Conservation (phyloP, 1,140 invertebrate species). For the Spodoptera frugiperda region DNA sequence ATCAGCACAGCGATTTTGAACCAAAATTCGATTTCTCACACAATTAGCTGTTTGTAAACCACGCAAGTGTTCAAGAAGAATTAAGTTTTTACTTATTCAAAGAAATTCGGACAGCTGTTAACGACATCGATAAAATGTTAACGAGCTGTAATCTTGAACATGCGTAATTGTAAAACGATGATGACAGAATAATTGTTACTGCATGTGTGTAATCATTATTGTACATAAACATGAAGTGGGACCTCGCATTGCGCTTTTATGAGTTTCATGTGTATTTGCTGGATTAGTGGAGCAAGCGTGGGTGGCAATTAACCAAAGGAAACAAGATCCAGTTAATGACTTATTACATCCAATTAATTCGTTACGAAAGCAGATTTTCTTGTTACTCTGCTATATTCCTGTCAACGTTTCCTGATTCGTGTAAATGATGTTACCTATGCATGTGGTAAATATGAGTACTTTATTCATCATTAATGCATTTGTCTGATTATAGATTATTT, state of each 20-base stretch:
- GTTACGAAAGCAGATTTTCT: constrained; percentile 48
- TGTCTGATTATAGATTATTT: not conserved
- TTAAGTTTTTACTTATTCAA: not conserved
- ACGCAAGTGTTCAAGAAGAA: not conserved
- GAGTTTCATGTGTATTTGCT: constrained; percentile 47
- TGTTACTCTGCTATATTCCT: not conserved
- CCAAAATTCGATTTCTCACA: not conserved
- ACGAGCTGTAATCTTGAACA: constrained; percentile 28
- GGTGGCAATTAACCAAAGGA: constrained; percentile 27
- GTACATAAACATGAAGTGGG: constrained; percentile 6
- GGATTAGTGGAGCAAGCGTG: constrained; percentile 41
- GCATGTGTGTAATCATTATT: constrained; percentile 5
- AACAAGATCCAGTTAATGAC: constrained; percentile 39
- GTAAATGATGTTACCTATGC: constrained; percentile 13
- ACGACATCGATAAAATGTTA: constrained; percentile 31
- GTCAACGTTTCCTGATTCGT: constrained; percentile 7
- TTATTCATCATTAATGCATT: constrained; percentile 1
- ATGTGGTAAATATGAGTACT: constrained; percentile 12
- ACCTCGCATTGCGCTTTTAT: not conserved
- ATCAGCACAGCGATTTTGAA: not conserved
- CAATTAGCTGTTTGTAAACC: not conserved
- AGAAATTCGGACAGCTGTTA: constrained; percentile 1
- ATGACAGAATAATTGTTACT: constrained; percentile 28
- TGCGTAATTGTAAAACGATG: constrained; percentile 18
- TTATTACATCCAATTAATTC: constrained; percentile 55